Percentiles rank a stretch among this genome's conserved stretches.
Evolutionary conservation across 1,140 invertebrate species (phyloP).

Genomic region (Drepana arcuata): DNA sequence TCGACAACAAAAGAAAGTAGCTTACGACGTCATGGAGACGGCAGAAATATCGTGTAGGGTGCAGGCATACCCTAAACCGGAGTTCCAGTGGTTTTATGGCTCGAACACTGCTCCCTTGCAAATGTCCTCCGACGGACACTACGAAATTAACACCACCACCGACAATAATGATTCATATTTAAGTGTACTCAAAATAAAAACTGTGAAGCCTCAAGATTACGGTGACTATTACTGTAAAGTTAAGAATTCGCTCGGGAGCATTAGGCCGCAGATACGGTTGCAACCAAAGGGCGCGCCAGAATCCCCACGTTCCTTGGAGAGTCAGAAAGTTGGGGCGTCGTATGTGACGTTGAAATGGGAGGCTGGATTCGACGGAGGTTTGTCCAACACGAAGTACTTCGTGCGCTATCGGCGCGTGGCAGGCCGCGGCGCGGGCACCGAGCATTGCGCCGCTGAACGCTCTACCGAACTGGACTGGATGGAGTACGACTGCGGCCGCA

Average conservation of each 20-base stretch:
- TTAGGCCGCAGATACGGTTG: slow-evolving; percentile 83
- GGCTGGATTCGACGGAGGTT: slow-evolving; percentile 90
- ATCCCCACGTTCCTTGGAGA: slow-evolving; percentile 79
- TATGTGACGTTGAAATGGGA: slow-evolving; percentile 87
- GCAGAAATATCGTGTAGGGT: slow-evolving; percentile 91
- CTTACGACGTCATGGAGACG: slow-evolving; percentile 86
- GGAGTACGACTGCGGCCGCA: slow-evolving; percentile 86
- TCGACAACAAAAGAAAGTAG: slow-evolving; percentile 90
- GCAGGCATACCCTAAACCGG: slow-evolving; percentile 91
- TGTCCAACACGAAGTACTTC: slow-evolving; percentile 88
- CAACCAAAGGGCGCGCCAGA: slow-evolving; percentile 90
- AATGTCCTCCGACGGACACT: slow-evolving; percentile 86
- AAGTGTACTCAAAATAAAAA: slow-evolving; percentile 83
- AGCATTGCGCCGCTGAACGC: slow-evolving; percentile 73
- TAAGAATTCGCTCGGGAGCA: slow-evolving; percentile 82
- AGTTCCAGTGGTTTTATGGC: slow-evolving; percentile 92
- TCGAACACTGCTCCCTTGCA: slow-evolving; percentile 80
- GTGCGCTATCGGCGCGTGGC: slow-evolving; percentile 80
- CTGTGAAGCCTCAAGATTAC: slow-evolving; percentile 85
- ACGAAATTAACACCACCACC: slow-evolving; percentile 85
- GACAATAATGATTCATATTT: slow-evolving; percentile 90
- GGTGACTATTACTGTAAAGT: slow-evolving; percentile 92
- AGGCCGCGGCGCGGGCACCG: slow-evolving; percentile 54
- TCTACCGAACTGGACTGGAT: slow-evolving; percentile 78
- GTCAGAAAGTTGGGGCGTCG: slow-evolving; percentile 81